Conservation (phyloP, 1,140 invertebrate species). For the Venustaconcha ellipsiformis region DNA sequence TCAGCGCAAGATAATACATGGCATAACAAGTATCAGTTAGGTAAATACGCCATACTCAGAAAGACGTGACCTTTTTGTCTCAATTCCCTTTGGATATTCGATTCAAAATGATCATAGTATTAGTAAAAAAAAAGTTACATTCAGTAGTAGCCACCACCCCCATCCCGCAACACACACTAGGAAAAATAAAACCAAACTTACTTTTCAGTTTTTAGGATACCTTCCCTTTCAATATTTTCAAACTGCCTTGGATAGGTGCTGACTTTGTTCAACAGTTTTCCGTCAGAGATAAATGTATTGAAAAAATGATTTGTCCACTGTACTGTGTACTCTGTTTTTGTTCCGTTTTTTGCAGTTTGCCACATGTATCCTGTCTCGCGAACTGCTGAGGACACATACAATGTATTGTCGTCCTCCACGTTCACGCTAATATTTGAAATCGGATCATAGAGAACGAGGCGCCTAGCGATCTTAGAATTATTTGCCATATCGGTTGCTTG, state of each 20-base stretch:
- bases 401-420: constrained; percentile 1
- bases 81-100: too few relatives aligned
- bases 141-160: too few relatives aligned
- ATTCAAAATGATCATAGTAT: too few relatives aligned
- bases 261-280: constrained; percentile 13
- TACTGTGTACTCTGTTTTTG: neutral
- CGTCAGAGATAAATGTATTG: constrained; percentile 7
- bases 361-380: constrained; percentile 23
- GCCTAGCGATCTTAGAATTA: constrained; percentile 29
- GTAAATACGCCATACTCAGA: too few relatives aligned
- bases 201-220: constrained; percentile 16
- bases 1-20: too few relatives aligned
- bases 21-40: too few relatives aligned
- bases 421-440: constrained; percentile 57
- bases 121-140: too few relatives aligned
- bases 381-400: constrained; percentile 17
- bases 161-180: too few relatives aligned
- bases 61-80: too few relatives aligned
- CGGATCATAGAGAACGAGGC: constrained; percentile 35
- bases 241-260: constrained; percentile 13
- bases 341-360: constrained; percentile 16
- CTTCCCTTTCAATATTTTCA: constrained; percentile 4
- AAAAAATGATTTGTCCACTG: constrained; percentile 14
- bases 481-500: constrained; percentile 34
- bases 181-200: neutral